Base-by-base conservation (phyloP, 2,888 invertebrate genomes). In the Campopleginae sp. region DNA sequence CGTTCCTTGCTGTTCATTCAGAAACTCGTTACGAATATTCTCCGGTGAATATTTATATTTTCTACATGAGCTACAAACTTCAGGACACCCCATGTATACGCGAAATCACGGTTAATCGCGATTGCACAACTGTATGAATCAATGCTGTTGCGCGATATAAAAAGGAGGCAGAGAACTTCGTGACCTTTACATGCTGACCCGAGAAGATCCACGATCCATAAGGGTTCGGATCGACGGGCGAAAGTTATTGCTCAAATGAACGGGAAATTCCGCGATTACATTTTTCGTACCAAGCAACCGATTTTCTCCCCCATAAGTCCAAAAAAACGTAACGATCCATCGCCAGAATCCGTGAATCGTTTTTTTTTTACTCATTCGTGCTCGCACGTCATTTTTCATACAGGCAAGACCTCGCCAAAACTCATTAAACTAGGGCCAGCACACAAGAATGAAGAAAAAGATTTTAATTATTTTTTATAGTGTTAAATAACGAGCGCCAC, bases 101-200 rank as follows among this genome's bases (percentile, higher is more conserved):
- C 38, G 51, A 12, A 38, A 19, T 65, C 33, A 23, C 23, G 68
- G 31, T 46, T 19, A 54, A 58, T 33, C 72, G 71, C 19, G 14
- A 33, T 83, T 83, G 79, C 82, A 79, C 63, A 78, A 83, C 27
- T 12, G 17, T 46, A 58, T 23, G 65, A 82, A 72, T 71, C 84
- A 51, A 75, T 71, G 63, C 54, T 54, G 23, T 65, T 71, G 75
- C 70, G 38, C 70, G 38, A 23, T 44, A 51, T 78, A 42, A 78
- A 66, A 38, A 44, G 27, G n/a, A 46, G 74, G 66, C 66, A 71
- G 63, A 65, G 66, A 83, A 80, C 76, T 84, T 65, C 61, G 70
- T 82, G 76, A 80, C 85, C 79, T 80, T 80, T 83, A 72, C 33
- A 23, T 72, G 71, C 58, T 19, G 48, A 51, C 42, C 74, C 76